These are phyloP conservation scores for Notarius quadriscutis DNA, from an alignment of 2,113 vertebrate genomes.

Conservation along the genomic window DNA sequence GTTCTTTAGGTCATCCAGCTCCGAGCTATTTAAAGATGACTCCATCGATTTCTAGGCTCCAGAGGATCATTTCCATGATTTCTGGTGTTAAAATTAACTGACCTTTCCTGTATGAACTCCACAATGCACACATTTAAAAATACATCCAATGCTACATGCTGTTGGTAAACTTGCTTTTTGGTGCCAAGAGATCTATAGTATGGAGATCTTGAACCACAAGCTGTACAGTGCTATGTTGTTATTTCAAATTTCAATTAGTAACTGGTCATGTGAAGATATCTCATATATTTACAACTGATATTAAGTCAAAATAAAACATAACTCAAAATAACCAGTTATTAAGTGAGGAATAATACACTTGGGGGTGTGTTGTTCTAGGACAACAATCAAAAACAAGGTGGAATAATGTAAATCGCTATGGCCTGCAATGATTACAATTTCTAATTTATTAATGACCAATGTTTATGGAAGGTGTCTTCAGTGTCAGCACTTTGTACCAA, in stretches of 20 bases:
- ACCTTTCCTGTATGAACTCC: conserved; percentile 27
- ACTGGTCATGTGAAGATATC: background rate
- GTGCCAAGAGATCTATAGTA: background rate
- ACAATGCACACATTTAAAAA: conserved; percentile 28
- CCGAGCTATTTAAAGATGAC: conserved; percentile 44
- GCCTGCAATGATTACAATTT: background rate
- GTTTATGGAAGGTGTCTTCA: background rate
- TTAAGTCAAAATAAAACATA: background rate
- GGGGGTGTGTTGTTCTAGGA: background rate
- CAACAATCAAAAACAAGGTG: background rate
- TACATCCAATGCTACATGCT: background rate
- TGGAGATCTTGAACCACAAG: background rate
- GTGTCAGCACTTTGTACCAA: background rate
- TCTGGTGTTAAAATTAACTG: conserved; percentile 20
- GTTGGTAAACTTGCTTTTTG: background rate
- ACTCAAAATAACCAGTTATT: background rate
- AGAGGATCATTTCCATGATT: conserved; percentile 21
- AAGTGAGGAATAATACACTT: background rate
- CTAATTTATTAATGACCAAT: background rate
- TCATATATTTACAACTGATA: background rate
- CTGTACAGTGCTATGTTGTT: background rate
- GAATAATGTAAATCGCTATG: background rate
- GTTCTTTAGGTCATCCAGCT: conserved; percentile 24
- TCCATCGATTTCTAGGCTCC: conserved; percentile 36
- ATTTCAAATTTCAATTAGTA: background rate